Percentiles rank a stretch among this genome's conserved stretches.
Conservation (phyloP, 2,888 invertebrate genomes). For the Prosopocoilus inquinatus region DNA sequence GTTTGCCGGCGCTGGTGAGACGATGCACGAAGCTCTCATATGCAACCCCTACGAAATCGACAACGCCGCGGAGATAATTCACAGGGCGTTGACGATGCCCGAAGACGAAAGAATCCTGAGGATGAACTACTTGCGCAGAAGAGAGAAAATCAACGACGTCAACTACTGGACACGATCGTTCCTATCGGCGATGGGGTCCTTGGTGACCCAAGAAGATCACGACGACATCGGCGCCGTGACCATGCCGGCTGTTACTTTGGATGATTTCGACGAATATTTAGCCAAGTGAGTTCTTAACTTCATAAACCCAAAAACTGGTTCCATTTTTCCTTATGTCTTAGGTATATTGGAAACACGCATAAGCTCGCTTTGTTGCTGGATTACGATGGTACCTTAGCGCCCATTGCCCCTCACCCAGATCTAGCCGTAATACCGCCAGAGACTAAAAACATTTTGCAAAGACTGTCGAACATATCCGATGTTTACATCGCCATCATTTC, state of each 20-base stretch:
- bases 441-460: slow-evolving; percentile 78
- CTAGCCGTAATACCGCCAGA: slow-evolving; percentile 81
- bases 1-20: slow-evolving; percentile 89
- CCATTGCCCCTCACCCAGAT: slow-evolving; percentile 87
- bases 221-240: slow-evolving; percentile 81
- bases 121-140: slow-evolving; percentile 79
- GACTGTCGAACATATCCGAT: slow-evolving; percentile 80
- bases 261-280: slow-evolving; percentile 87
- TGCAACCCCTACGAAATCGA: slow-evolving; percentile 89
- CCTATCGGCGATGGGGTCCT: slow-evolving; percentile 81
- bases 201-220: slow-evolving; percentile 67
- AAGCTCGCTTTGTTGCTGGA: slow-evolving; percentile 81
- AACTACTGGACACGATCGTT: slow-evolving; percentile 88
- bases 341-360: slow-evolving; percentile 82
- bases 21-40: slow-evolving; percentile 89
- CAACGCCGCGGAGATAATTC: slow-evolving; percentile 82
- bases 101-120: slow-evolving; percentile 82
- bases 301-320: neutral
- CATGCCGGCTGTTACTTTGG: slow-evolving; percentile 87
- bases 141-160: slow-evolving; percentile 81
- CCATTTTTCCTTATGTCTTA: slow-evolving; percentile 42
- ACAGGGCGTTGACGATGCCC: slow-evolving; percentile 86
- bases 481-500: slow-evolving; percentile 86
- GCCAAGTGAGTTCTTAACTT: slow-evolving; percentile 66
- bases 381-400: slow-evolving; percentile 86